phyloP scores from a whole-genome alignment of 2,113 vertebrate species.

The Brachionichthys hirsutus region DNA sequence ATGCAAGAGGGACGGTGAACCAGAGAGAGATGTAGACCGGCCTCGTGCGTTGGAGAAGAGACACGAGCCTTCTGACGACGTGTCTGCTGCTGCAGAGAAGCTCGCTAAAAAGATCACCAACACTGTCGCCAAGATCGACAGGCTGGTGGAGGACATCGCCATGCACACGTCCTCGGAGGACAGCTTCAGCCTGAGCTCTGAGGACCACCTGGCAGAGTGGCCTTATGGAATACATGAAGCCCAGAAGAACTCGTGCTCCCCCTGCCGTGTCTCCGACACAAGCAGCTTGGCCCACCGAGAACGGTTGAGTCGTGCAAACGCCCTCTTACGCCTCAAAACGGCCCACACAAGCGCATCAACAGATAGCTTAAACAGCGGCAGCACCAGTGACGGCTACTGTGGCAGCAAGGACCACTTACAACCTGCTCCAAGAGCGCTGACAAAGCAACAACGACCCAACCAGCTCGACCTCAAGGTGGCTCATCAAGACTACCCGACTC shows the following conservation, averaged over 20 bases:
- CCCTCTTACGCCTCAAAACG: conserved; percentile 85
- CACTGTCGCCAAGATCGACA: conserved; percentile 92
- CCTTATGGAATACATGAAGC: conserved; percentile 86
- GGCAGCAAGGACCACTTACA: conserved; percentile 84
- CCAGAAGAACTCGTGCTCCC: conserved; percentile 88
- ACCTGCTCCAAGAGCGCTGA: conserved; percentile 72
- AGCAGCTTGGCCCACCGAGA: conserved; percentile 78
- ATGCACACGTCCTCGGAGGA: conserved; percentile 95
- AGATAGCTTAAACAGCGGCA: conserved; percentile 93
- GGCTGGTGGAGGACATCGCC: conserved; percentile 92
- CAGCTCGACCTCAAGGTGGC: conserved; percentile 86
- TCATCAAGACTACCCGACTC: conserved; percentile 66
- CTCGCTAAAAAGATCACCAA: conserved; percentile 89
- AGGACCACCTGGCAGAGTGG: conserved; percentile 91
- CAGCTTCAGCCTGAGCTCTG: conserved; percentile 95
- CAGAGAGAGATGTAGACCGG: conserved; percentile 77
- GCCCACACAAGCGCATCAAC: conserved; percentile 88
- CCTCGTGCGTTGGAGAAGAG: conserved; percentile 74
- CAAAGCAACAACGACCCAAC: conserved; percentile 84
- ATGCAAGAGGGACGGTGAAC: conserved; percentile 79
- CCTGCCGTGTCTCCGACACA: conserved; percentile 83
- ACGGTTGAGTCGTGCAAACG: conserved; percentile 78
- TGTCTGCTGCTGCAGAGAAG: conserved; percentile 83
- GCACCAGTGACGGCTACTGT: conserved; percentile 89
- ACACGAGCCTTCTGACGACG: conserved; percentile 66